Conservation (phyloP, 2,888 invertebrate genomes). For the Pyralis farinalis region DNA sequence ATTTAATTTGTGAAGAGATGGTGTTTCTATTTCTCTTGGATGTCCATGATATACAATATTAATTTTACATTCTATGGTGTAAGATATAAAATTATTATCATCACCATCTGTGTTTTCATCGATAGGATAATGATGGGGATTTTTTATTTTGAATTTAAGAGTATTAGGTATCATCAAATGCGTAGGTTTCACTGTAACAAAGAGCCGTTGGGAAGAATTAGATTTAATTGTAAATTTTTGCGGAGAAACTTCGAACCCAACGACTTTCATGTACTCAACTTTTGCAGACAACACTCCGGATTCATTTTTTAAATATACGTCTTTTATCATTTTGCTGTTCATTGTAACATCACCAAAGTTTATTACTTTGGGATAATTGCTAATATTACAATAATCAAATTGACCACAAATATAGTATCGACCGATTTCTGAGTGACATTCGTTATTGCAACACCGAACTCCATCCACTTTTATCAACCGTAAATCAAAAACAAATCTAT, state of each 20-base stretch:
- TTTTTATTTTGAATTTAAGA: slow-evolving; percentile 50
- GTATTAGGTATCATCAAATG: slow-evolving; percentile 39
- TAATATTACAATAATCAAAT: slow-evolving; percentile 69
- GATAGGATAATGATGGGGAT: slow-evolving; percentile 35
- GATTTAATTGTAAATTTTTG: slow-evolving; percentile 51
- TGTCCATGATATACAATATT: slow-evolving; percentile 40
- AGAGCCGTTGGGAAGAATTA: slow-evolving; percentile 42
- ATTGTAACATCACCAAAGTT: slow-evolving; percentile 65
- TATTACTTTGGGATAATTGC: slow-evolving; percentile 65
- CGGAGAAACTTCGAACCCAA: slow-evolving; percentile 63
- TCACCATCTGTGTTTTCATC: slow-evolving; percentile 21
- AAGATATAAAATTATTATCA: slow-evolving; percentile 46
- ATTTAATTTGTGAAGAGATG: slow-evolving; percentile 57
- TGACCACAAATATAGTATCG: slow-evolving; percentile 80
- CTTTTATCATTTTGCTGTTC: slow-evolving; percentile 46
- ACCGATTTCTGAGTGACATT: slow-evolving; percentile 65
- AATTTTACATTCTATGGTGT: slow-evolving; percentile 39
- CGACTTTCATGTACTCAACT: slow-evolving; percentile 53
- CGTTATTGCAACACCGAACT: slow-evolving; percentile 53
- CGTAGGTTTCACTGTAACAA: slow-evolving; percentile 49
- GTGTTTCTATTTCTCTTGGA: slow-evolving; percentile 28
- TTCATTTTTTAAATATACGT: slow-evolving; percentile 63
- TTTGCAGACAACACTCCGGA: slow-evolving; percentile 56
- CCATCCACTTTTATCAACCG: slow-evolving; percentile 60
- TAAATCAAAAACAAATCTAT: slow-evolving; percentile 63